phyloP scores from a whole-genome alignment of 2,797 vertebrate species.

The Rhodeus uyekii region DNA sequence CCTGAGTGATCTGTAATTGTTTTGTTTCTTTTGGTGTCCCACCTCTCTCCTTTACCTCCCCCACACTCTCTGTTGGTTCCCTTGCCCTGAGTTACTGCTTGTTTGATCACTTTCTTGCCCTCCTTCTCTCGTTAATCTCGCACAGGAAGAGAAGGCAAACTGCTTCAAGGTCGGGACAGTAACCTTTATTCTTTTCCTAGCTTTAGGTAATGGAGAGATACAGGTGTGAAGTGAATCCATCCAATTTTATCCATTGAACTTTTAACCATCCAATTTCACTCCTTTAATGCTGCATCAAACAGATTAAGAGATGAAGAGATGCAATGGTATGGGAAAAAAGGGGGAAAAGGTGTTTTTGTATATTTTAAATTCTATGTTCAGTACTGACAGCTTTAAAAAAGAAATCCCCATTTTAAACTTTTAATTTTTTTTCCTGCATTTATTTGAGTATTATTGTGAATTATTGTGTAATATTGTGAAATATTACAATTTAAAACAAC shows the following conservation, averaged over 20 bases:
- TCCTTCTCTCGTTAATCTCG: conserved; percentile 28
- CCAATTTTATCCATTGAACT: too few species aligned
- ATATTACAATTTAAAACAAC: not conserved
- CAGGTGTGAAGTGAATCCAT: conserved; percentile 24
- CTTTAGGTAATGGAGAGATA: conserved; percentile 29
- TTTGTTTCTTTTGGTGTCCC: not conserved
- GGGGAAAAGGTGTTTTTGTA: not conserved
- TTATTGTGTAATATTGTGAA: not conserved
- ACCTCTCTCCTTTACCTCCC: not conserved
- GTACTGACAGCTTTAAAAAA: not conserved
- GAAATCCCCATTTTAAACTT: not conserved
- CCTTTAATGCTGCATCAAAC: not conserved
- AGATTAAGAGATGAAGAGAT: conserved; percentile 7
- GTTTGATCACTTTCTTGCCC: conserved; percentile 35
- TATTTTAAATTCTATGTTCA: not conserved
- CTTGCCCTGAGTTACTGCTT: conserved; percentile 36
- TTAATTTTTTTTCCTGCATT: too few species aligned
- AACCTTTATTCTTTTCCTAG: not conserved
- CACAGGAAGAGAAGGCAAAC: conserved; percentile 8
- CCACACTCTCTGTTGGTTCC: conserved; percentile 13
- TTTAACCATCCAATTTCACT: not conserved
- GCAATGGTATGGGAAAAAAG: not conserved
- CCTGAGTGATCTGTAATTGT: not conserved
- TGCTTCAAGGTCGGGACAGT: not conserved
- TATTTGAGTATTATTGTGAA: not conserved